phyloP scores from a whole-genome alignment of 2,113 vertebrate genomes.

The Oceanodroma tethys region DNA sequence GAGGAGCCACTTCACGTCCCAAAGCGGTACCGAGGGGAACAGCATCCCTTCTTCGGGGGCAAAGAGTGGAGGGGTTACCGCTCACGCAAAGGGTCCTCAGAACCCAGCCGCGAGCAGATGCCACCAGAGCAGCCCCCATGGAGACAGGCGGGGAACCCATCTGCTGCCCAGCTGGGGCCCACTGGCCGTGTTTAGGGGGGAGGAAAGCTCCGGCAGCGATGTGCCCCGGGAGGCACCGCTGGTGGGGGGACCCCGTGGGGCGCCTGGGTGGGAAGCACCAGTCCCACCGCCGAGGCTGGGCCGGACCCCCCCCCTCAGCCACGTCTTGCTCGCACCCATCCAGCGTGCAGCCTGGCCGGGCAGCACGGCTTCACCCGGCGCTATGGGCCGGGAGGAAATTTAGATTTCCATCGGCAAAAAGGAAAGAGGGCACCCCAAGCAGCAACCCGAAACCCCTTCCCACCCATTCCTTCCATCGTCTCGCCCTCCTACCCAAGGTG shows the following conservation, averaged over 20 bases:
- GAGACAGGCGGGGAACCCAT: rapidly evolving
- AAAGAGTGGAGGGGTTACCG: not conserved
- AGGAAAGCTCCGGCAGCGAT: rapidly evolving
- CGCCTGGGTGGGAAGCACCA: rapidly evolving
- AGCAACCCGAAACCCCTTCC: not conserved
- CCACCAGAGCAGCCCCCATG: not conserved
- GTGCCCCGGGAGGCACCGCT: rapidly evolving
- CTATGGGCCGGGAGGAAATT: not conserved
- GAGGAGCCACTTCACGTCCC: not conserved
- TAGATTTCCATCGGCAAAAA: not conserved
- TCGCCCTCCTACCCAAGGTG: not conserved
- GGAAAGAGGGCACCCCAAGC: not conserved
- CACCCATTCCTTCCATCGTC: not conserved
- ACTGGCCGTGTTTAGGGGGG: rapidly evolving
- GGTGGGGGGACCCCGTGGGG: too few species aligned
- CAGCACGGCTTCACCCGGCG: rapidly evolving
- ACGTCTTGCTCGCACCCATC: rapidly evolving
- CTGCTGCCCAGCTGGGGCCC: rapidly evolving
- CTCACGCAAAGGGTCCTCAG: rapidly evolving
- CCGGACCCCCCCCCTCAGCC: not conserved
- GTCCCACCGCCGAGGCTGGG: not conserved
- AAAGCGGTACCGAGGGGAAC: rapidly evolving
- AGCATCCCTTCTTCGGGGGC: not conserved
- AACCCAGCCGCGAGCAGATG: rapidly evolving
- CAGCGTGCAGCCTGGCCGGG: rapidly evolving